A percentile compares a stretch with the other conserved stretches of the same genome.
Evolutionary conservation across 2,113 vertebrate genomes (phyloP).

Genomic region (Saguinus midas): DNA sequence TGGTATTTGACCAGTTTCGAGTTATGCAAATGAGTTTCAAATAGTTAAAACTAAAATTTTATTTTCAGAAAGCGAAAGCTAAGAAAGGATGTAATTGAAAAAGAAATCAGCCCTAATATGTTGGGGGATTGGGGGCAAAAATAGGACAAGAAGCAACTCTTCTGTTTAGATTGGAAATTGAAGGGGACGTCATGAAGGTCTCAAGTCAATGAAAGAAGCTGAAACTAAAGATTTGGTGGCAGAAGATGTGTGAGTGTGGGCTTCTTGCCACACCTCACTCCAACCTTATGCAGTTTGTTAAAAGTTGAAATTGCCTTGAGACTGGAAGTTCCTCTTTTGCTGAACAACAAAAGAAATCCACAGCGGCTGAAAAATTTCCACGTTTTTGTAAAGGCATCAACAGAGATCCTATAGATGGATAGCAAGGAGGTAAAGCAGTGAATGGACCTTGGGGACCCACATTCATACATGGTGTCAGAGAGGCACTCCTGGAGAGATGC

Average conservation of each 20-base stretch:
- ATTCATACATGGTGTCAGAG: background rate
- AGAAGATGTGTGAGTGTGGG: background rate
- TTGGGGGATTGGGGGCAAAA: background rate
- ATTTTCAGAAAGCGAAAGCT: background rate
- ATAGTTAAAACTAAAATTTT: background rate
- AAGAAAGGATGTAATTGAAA: background rate
- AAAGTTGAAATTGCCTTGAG: background rate
- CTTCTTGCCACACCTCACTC: background rate
- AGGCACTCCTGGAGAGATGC: background rate
- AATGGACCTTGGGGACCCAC: background rate
- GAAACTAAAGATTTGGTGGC: background rate
- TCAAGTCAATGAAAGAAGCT: background rate
- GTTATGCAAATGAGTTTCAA: background rate
- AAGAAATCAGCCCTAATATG: background rate
- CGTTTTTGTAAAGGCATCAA: background rate
- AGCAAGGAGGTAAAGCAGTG: background rate
- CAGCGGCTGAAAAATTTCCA: background rate
- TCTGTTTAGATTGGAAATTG: background rate
- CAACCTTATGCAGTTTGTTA: background rate
- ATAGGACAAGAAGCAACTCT: background rate
- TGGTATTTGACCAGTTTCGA: background rate
- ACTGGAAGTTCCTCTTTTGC: background rate
- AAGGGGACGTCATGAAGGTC: background rate
- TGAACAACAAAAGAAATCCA: background rate
- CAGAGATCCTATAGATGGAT: background rate